Evolutionary conservation across 2,797 vertebrate genomes (phyloP), one percentile per base, ranked within the genome.

Genomic region (Tarsius wallacei): DNA sequence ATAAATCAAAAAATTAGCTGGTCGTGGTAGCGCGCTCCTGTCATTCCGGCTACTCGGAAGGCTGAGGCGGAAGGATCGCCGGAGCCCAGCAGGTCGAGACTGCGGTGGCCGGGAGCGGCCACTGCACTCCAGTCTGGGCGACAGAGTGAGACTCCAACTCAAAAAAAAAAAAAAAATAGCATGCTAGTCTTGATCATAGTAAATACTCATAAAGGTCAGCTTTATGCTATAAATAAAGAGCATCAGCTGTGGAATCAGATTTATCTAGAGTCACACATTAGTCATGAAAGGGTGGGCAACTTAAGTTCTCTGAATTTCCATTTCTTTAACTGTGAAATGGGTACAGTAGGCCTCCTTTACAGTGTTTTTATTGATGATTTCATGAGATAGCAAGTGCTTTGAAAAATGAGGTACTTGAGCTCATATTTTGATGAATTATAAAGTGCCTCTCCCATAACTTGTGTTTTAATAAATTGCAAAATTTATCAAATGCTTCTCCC

Each of bases 351-450:
- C 26, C 68, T 97, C 51, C 61, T 82, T 68, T 80, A 64, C 13
- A 31, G 74, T 31, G 24, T 71, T 96, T 93, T 93, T 91, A 68
- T 80, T 61, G 53, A 77, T 42, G 70, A 93, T 6, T 70, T 70
- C 91, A 71, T 6, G 64, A 95, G 36, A 51, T 81, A 47, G 36
- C 24, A 21, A 90, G 36, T 47, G 42, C 42, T 86, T 94, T 22
- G 16, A 49, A 71, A 81, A 76, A 42, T 26, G 24, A 90, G 47
- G 31, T 8, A 9, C 57, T 81, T 24, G 51, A 81, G 87, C 57
- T 77, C 55, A 26, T 68, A 68, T 86, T 96, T 71, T 24, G 31
- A 26, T 64, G 88, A 31, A 59, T 81, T 74, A 5, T 85, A 5
- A 93, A 91, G 64, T 70, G 15, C 28, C 33, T 83, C 78, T 55